Percentiles rank a stretch among this genome's conserved stretches.
These are phyloP conservation scores for Brachyptera risi DNA, from an alignment of 2,888 invertebrate species.

Conservation along the genomic window DNA sequence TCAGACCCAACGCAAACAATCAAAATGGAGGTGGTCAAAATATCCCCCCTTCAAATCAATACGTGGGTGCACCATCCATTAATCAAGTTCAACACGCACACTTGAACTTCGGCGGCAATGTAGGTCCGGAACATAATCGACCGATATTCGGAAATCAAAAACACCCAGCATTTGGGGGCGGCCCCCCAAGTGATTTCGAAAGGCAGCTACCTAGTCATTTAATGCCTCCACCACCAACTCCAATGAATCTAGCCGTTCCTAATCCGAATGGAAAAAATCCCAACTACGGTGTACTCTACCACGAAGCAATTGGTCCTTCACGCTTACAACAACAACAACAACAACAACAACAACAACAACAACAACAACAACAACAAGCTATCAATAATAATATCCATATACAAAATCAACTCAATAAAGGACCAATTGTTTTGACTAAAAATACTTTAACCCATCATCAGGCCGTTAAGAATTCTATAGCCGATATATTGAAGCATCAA, in stretches of 20 bases:
- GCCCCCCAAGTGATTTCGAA: no score
- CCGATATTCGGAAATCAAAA: no score
- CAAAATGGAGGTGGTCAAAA: no score
- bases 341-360: not conserved
- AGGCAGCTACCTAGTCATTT: no score
- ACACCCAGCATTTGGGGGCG: no score
- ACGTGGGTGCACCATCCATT: no score
- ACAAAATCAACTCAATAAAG: not conserved
- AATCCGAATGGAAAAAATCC: not conserved
- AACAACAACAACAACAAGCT: not conserved
- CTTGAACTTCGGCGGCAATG: no score
- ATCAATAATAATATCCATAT: not conserved
- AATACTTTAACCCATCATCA: conserved; percentile 6
- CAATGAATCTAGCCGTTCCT: not conserved
- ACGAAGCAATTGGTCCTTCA: not conserved
- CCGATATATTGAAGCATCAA: not conserved
- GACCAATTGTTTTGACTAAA: not conserved
- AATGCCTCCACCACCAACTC: no score
- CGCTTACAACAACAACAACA: not conserved
- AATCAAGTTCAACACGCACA: no score
- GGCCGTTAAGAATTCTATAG: conserved; percentile 5
- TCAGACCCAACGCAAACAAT: no score
- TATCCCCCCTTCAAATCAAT: no score
- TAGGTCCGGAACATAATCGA: no score
- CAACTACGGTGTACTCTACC: conserved; percentile 2